These are phyloP conservation scores for Rhadina sibilatrix DNA, from an alignment of 2,113 vertebrate species.

Conservation along the genomic window DNA sequence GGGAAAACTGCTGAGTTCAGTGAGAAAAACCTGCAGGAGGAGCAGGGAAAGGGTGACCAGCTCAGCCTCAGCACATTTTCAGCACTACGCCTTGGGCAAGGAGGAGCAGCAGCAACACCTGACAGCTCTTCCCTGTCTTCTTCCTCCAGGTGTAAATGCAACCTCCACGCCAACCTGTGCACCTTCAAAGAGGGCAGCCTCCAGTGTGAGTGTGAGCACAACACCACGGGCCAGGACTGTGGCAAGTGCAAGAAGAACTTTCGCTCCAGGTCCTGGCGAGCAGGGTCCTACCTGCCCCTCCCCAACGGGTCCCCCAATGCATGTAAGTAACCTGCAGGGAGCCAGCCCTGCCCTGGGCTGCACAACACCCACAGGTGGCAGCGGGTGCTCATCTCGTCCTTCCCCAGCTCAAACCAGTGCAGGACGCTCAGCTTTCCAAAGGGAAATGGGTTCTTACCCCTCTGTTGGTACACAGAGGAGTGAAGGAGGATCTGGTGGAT, in stretches of 20 bases:
- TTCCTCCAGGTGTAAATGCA: slow-evolving; percentile 91
- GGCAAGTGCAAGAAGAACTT: slow-evolving; percentile 94
- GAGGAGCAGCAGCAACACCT: not conserved
- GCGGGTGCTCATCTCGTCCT: not conserved
- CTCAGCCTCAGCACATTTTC: not conserved
- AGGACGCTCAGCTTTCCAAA: not conserved
- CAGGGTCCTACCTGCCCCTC: slow-evolving; percentile 92
- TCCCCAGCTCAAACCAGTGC: not conserved
- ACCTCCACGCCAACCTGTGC: slow-evolving; percentile 94
- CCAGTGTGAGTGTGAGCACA: slow-evolving; percentile 97
- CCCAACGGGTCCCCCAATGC: slow-evolving; percentile 92
- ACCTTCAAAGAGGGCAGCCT: slow-evolving; percentile 88
- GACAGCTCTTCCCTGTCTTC: not conserved
- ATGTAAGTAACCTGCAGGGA: slow-evolving; percentile 77
- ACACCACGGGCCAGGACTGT: slow-evolving; percentile 97
- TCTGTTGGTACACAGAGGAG: not conserved
- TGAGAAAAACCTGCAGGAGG: not conserved
- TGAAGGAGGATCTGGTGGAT: not conserved
- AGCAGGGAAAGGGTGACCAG: not conserved
- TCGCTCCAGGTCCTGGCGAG: slow-evolving; percentile 92
- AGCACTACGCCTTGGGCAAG: accelerated
- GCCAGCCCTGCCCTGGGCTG: not conserved
- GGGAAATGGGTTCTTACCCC: accelerated
- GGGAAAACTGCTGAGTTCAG: not conserved
- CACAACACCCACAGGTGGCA: not conserved